Base-by-base conservation (phyloP, 1,140 invertebrate species). In the Thrips palmi region DNA sequence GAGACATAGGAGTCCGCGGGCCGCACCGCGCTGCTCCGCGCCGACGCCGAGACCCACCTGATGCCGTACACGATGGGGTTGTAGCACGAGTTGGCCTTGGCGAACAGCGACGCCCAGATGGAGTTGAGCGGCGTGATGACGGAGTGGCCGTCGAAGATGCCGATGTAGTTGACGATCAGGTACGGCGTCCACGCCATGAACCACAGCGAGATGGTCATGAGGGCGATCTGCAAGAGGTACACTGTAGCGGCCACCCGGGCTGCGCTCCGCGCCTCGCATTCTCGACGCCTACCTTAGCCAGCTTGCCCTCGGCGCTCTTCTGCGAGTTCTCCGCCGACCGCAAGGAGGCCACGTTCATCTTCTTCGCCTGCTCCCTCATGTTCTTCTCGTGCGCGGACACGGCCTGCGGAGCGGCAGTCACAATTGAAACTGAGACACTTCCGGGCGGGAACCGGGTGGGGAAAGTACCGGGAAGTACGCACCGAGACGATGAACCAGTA, bases 161-260 rank as follows among this genome's bases (percentile, higher is more conserved):
- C 82, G 39, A 71, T 61, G 49, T 65, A 75, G 50, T 84, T 83
- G 45, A 85, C 81, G 12, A 81, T 70, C 15, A 82, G 53, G 50
- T 84, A 83, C n/a, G 79, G 79, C 11, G 78, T 82, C 79, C 79
- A 84, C 3, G 81, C 81, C 58, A 83, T 65, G 55, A 86, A 75
- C 77, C 78, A 88, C 38, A 85, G 54, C 0, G 71, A 65, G 37
- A 87, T 80, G 27, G 81, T 86, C 56, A 75, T 79, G 47, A 86
- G 57, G 21, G 82, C 79, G 37, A 85, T 71, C 62, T 73, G 38
- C 33, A 32, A 42, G 43, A 36, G 38, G 2, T 19, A 25, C 22
- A 28, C 33, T 14, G n/a, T 25, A 37, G 7, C n/a, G n/a, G n/a
- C n/a, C n/a, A n/a, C n/a, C n/a, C n/a, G n/a, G n/a, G n/a, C n/a